Evolutionary conservation across 2,888 invertebrate species (phyloP).

Genomic region (Tanypteryx hageni): DNA sequence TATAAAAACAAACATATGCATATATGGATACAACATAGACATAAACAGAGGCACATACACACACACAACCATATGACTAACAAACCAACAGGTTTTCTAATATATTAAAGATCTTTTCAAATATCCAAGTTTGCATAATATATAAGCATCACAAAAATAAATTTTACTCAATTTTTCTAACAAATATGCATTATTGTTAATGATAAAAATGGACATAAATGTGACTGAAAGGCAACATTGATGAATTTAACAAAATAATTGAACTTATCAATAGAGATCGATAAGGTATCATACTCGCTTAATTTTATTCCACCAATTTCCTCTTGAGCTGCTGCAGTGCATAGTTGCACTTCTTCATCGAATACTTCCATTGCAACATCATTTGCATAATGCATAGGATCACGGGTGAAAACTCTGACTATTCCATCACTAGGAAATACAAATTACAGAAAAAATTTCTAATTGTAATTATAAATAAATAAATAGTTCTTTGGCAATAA

Average conservation of each 20-base stretch:
- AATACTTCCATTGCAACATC: slow-evolving; percentile 80
- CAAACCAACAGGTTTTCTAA: no score
- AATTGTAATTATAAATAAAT: not conserved
- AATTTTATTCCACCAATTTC: slow-evolving; percentile 92
- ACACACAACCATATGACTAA: no score
- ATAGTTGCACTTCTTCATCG: slow-evolving; percentile 84
- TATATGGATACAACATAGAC: no score
- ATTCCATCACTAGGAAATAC: slow-evolving; percentile 86
- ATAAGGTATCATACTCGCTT: slow-evolving; percentile 81
- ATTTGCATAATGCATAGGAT: slow-evolving; percentile 83
- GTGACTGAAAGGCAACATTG: no score
- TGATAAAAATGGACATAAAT: no score
- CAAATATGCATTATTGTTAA: no score
- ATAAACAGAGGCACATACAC: no score
- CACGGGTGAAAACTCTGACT: slow-evolving; percentile 89
- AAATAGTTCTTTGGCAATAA: not conserved
- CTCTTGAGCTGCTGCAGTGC: slow-evolving; percentile 80
- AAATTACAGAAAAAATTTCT: not conserved
- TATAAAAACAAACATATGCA: not conserved
- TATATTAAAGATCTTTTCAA: no score
- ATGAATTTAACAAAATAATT: no score
- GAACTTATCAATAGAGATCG: not conserved
- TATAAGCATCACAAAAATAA: no score
- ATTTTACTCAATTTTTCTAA: no score
- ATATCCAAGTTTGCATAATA: no score